Evolutionary conservation across 2,113 vertebrate genomes (phyloP), one percentile per base, ranked within the genome.

Genomic region (Pao palembangensis): DNA sequence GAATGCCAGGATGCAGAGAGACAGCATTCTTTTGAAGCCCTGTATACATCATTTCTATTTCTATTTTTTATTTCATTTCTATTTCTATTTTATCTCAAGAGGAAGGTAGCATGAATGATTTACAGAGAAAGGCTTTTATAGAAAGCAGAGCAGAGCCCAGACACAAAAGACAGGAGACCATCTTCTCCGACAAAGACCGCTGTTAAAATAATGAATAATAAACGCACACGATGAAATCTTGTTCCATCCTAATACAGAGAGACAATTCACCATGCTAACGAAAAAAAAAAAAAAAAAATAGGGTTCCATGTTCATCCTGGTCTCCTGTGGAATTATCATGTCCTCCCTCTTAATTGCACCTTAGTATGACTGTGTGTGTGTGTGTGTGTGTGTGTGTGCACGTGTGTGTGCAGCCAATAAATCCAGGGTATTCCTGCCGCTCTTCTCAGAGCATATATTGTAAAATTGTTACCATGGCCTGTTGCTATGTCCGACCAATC

Each of bases 31-130:
- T 21, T 51, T 25, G 55, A 68, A 66, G 48, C 34, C 28, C 28
- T 23, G 15, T 19, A n/a, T 25, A 11, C 54, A 38, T 67, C 58
- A 61, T 59, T 44, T 62, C 71, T n/a, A 34, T 43, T 55, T 62
- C 56, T 51, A 51, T 31, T 71, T 69, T 17, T n/a, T n/a, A n/a
- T n/a, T n/a, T 67, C 58, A 61, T 59, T 44, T 62, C 71, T n/a
- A 34, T 43, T 55, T 62, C 56, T 51, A 51, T 31, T 71, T 69
- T 17, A 70, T 83, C 78, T 73, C 67, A 56, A 69, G 55, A 65
- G 48, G 58, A 73, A 12, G 58, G 58, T 16, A 64, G 68, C 68
- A 88, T 90, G 50, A 87, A 87, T 85, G 73, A 87, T 89, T 87
- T 74, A 86, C 69, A 78, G 58, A 61, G 41, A 60, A 61, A 65